Evolutionary conservation across 2,888 invertebrate species (phyloP).

Genomic region (Harpalus rufipes): DNA sequence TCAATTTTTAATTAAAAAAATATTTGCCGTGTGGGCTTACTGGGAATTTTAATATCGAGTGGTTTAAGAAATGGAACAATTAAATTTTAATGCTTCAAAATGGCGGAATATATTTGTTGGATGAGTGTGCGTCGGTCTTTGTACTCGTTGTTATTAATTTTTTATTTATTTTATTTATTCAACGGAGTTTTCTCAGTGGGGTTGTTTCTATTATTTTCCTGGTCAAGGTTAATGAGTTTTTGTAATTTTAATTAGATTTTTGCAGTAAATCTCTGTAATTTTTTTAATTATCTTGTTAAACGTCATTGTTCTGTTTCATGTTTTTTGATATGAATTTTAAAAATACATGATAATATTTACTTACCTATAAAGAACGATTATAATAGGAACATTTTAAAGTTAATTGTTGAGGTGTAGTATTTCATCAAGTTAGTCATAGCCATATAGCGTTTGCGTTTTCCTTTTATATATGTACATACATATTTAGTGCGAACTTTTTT

Average conservation of each 20-base stretch:
- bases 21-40: conserved; percentile 2
- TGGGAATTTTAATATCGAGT: conserved; percentile 44
- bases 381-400: no score
- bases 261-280: background rate
- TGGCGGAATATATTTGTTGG: background rate
- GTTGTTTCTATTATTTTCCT: conserved; percentile 2
- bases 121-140: background rate
- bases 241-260: conserved; percentile 41
- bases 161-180: conserved; percentile 26
- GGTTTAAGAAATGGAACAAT: conserved; percentile 35
- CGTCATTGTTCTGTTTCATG: background rate
- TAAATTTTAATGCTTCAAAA: conserved; percentile 39
- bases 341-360: background rate
- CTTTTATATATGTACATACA: no score
- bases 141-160: conserved; percentile 24
- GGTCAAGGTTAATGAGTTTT: conserved; percentile 46
- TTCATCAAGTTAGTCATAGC: no score
- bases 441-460: no score
- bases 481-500: no score
- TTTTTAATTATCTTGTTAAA: conserved; percentile 23
- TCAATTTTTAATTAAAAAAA: conserved; percentile 48
- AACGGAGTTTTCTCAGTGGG: background rate
- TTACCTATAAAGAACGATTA: background rate
- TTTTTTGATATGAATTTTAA: no score
- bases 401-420: no score